phyloP scores from a whole-genome alignment of 2,113 vertebrate genomes.

The Pomatorhinus ruficollis region DNA sequence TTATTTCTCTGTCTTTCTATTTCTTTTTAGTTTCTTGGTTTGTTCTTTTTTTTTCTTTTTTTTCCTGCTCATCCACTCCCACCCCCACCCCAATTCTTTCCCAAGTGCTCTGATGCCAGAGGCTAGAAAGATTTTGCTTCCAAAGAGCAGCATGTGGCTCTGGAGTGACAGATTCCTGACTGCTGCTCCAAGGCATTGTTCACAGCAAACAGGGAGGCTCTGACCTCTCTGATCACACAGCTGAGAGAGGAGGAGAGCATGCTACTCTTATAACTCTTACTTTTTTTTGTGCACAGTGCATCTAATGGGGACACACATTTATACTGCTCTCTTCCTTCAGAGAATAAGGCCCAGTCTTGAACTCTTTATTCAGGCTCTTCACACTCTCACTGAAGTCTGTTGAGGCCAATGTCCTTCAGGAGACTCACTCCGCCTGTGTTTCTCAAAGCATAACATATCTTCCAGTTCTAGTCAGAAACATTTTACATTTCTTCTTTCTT shows the following conservation, averaged over 20 bases:
- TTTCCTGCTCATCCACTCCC: neutral
- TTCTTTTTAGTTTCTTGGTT: neutral
- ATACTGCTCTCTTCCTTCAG: neutral
- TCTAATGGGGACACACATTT: conserved; percentile 6
- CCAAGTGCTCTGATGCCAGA: conserved; percentile 43
- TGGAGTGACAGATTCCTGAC: conserved; percentile 65
- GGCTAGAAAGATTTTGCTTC: conserved; percentile 60
- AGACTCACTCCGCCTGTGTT: neutral
- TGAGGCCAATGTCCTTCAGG: neutral
- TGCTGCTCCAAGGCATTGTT: conserved; percentile 70
- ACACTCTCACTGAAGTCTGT: neutral
- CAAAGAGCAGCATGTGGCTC: conserved; percentile 68
- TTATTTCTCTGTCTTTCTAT: neutral
- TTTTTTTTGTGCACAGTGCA: neutral
- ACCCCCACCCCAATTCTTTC: neutral
- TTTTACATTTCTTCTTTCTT: neutral
- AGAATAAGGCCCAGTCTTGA: neutral
- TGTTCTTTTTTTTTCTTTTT: too few species aligned
- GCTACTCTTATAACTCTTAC: conserved; percentile 31
- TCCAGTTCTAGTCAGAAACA: neutral
- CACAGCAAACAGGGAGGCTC: neutral
- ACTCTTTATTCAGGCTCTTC: neutral
- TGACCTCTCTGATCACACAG: conserved; percentile 63
- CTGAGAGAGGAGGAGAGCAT: conserved; percentile 43
- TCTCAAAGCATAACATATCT: neutral